Evolutionary conservation across 2,797 vertebrate species (phyloP), one percentile per base, ranked within the genome.

Genomic region (Macropodus opercularis): DNA sequence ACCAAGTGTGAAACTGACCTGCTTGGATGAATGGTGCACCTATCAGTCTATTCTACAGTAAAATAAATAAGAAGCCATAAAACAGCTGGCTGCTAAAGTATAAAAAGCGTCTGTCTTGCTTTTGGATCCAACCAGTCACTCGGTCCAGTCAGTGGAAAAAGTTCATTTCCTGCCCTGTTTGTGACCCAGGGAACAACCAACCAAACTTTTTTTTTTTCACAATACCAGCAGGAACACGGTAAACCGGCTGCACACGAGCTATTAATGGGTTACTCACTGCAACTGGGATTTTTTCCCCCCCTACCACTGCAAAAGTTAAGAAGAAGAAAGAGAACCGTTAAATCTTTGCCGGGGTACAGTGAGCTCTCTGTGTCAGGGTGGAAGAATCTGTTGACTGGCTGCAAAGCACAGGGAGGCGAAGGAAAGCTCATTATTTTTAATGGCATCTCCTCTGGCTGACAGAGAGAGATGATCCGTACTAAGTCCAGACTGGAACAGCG

Each of bases 391-490:
- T 70, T 41, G 71, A 83, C 59, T 63, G 70, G 63, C 71, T 77
- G 63, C 27, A 53, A 62, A 72, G 62, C 57, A 57, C 48, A 61
- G 63, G 54, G 79, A 84, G 67, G 79, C 75, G 74, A 65, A 70
- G 81, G 72, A 76, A 78, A 47, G 85, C 83, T 88, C 80, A 75
- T 90, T 90, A 88, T 87, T 86, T 87, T 87, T 87, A 87, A 90
- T 84, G 73, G 60, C 42, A 1, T 65, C 76, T 77, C 52, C 22
- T 21, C 46, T 31, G 17, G 53, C 59, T 7, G 41, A 50, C 36
- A 59, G 42, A 38, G 46, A 22, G 65, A 49, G 50, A 68, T 35
- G 56, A 36, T 26, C 64, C n/a, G 8, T 52, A 59, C 36, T 18
- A n/a, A 40, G 40, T 72, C 47, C 39, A 64, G 50, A 61, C 40